phyloP scores from a whole-genome alignment of 2,888 invertebrate genomes.

The Sesamia inferens region DNA sequence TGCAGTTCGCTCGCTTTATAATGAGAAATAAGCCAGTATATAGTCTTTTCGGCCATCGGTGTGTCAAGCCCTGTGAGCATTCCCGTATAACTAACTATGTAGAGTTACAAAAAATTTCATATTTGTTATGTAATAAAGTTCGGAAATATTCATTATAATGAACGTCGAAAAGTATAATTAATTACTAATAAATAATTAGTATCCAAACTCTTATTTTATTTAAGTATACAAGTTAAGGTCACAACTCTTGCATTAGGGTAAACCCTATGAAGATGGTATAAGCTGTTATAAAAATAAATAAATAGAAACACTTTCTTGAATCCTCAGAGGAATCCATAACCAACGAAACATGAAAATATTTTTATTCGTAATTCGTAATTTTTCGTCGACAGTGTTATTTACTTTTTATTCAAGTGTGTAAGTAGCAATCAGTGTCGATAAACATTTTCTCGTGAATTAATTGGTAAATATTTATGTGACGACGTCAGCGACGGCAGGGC shows the following conservation, averaged over 20 bases:
- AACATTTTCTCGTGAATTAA: constrained; percentile 3
- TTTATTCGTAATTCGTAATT: background rate
- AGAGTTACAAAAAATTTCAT: background rate
- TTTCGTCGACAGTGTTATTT: constrained; percentile 5
- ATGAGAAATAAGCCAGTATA: no score
- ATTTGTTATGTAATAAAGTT: background rate
- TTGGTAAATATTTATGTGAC: constrained; percentile 12
- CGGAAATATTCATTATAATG: background rate
- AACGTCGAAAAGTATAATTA: background rate
- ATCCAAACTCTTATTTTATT: no score
- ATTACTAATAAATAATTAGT: no score
- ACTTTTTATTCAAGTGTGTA: background rate
- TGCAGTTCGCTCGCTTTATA: no score
- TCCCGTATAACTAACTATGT: no score
- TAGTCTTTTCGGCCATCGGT: no score
- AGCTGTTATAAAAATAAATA: no score
- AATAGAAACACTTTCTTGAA: background rate
- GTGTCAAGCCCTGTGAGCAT: no score
- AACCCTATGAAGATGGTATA: no score
- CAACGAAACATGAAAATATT: constrained; percentile 15
- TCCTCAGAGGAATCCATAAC: constrained; percentile 20
- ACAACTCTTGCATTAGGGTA: no score
- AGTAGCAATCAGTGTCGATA: constrained; percentile 23
- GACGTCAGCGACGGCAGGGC: no score
- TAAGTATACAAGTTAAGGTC: no score